Conservation (phyloP, 2,113 vertebrate species). For the Onychostruthus taczanowskii region DNA sequence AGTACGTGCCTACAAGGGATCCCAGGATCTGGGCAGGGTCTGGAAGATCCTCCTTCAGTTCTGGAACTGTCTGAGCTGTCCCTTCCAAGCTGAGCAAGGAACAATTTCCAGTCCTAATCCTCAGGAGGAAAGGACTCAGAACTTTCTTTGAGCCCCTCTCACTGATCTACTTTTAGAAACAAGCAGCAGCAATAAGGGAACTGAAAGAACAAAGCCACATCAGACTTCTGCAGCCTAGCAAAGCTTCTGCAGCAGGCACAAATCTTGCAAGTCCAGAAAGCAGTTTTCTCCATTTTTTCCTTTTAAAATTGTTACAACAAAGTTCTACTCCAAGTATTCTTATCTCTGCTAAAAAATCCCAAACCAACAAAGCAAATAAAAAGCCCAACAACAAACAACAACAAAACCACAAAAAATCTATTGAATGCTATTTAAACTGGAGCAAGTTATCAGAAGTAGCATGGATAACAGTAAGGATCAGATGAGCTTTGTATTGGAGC, state of each 20-base stretch:
- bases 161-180: not conserved
- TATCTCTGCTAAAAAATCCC: not conserved
- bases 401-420: not conserved
- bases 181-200: not conserved
- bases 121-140: not conserved
- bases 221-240: not conserved
- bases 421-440: not conserved
- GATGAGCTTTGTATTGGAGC: not conserved
- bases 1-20: fast-evolving
- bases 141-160: not conserved
- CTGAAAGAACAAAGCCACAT: not conserved
- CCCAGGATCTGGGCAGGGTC: not conserved
- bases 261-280: not conserved
- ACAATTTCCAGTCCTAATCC: not conserved
- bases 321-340: not conserved
- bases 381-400: not conserved
- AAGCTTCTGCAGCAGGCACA: not conserved
- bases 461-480: not conserved
- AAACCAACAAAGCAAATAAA: not conserved
- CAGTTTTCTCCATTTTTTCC: not conserved
- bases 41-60: not conserved
- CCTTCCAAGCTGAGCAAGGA: not conserved
- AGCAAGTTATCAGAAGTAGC: not conserved
- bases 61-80: not conserved
- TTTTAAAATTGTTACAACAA: not conserved